Base-by-base conservation (phyloP, 1,140 invertebrate species). In the Drosophila neocordata region DNA sequence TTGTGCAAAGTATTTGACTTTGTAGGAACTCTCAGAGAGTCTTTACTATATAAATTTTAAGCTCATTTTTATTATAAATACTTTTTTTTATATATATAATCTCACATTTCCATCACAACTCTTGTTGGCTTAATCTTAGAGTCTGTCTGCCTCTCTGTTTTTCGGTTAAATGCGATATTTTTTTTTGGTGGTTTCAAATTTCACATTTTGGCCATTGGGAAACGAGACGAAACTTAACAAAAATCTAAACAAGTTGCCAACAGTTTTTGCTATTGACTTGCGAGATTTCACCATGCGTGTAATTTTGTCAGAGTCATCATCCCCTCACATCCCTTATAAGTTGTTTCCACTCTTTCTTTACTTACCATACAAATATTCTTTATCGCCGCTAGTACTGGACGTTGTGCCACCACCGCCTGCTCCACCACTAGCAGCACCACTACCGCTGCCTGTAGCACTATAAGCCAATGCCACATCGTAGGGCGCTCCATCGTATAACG, bases 281-380 rank as follows among this genome's bases (percentile, higher is more conserved):
- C 44, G 82, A 85, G 83, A 85, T 85, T 85, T 85, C 82, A 69
- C 83, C 79, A 87, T 75, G 82, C 82, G 74, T 85, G 82, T 85
- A 85, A 85, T 87, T 87, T 84, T 87, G 62, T 81, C 8, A 34
- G 53, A n/a, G n/a, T n/a, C n/a, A n/a, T 69, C 57, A 41, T 52
- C 60, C 66, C 31, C 27, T 24, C 31, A 18, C 35, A 59, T 4
- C 55, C 8, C 37, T 13, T 24, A 24, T 24, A 24, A 4, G 2
- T 24, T 24, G 2, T 24, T 24, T 24, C 4, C 41, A 3, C 15
- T 20, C 9, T 15, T 5, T 2, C 1, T 11, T 37, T 48, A 79
- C 90, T 80, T 68, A 91, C 90, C 90, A 79, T 89, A 91, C 62
- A 91, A 68, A 89, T 91, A 91, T 81, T 91, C 90, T 81, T 91